Conservation (phyloP, 2,797 vertebrate genomes). For the Antennarius maculatus region DNA sequence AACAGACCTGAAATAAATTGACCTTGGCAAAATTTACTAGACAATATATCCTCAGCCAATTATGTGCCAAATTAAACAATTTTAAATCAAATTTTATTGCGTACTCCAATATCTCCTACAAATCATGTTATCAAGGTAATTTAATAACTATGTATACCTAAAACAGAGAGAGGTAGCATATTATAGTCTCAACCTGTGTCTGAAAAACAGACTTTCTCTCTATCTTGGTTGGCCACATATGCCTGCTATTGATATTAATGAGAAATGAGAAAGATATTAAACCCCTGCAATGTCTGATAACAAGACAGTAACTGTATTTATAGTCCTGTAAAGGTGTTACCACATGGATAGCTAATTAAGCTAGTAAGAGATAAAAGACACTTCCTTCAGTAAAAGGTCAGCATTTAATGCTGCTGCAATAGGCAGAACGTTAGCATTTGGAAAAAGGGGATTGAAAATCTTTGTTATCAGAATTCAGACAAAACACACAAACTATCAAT, state of each 20-base stretch:
- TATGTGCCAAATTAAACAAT: conserved; percentile 9
- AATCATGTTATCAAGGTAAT: conserved; percentile 22
- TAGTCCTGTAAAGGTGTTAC: conserved; percentile 55
- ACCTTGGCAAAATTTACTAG: background rate
- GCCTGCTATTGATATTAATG: conserved; percentile 47
- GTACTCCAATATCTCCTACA: background rate
- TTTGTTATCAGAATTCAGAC: conserved; percentile 12
- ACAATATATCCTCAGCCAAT: conserved; percentile 4
- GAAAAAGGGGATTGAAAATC: conserved; percentile 11
- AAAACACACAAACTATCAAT: conserved; percentile 1
- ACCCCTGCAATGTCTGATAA: conserved; percentile 56
- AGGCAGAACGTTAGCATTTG: conserved; percentile 10
- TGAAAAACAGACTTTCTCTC: conserved; percentile 34
- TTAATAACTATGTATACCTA: conserved; percentile 17
- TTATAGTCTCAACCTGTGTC: conserved; percentile 2
- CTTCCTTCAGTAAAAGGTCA: conserved; percentile 49
- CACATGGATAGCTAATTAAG: conserved; percentile 66
- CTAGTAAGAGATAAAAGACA: conserved; percentile 52
- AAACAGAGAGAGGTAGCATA: conserved; percentile 16
- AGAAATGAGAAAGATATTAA: conserved; percentile 60
- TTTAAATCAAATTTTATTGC: conserved; percentile 3
- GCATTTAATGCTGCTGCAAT: conserved; percentile 23
- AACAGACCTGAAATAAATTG: background rate
- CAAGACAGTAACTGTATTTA: conserved; percentile 65
- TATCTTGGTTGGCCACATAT: conserved; percentile 33